Evolutionary conservation across 2,888 invertebrate genomes (phyloP).

Genomic region (Andrena bicolor): DNA sequence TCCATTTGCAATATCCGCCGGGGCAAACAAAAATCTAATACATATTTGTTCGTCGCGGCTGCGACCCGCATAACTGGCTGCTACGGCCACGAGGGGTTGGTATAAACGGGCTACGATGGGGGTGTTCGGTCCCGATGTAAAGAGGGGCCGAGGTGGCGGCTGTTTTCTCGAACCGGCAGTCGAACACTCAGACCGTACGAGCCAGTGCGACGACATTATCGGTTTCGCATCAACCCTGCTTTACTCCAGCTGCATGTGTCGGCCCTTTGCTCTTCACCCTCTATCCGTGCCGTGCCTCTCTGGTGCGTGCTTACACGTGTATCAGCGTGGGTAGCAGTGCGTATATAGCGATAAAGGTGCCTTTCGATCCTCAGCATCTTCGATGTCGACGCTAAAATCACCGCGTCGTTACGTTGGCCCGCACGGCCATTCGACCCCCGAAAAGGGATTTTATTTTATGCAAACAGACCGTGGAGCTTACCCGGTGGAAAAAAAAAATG

Average conservation of each 20-base stretch:
- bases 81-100: conserved; percentile 25
- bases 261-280: conserved; percentile 34
- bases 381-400: conserved; percentile 26
- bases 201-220: conserved; percentile 79
- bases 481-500: conserved; percentile 13
- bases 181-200: conserved; percentile 56
- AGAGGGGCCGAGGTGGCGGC: conserved; percentile 29
- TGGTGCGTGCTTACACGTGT: conserved; percentile 35
- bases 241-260: conserved; percentile 73
- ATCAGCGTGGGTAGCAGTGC: conserved; percentile 24
- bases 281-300: conserved; percentile 17
- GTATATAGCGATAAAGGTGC: conserved; percentile 35
- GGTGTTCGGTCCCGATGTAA: conserved; percentile 23
- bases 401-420: conserved; percentile 27
- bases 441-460: conserved; percentile 27
- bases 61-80: conserved; percentile 55
- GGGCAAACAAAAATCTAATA: conserved; percentile 72
- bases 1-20: conserved; percentile 64
- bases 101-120: conserved; percentile 29
- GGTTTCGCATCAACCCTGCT: conserved; percentile 83
- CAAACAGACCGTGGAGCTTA: background rate
- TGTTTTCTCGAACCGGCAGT: conserved; percentile 40
- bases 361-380: conserved; percentile 23
- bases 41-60: conserved; percentile 66
- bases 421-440: background rate